phyloP scores from a whole-genome alignment of 2,888 invertebrate genomes.

The Calliphora vomitoria region DNA sequence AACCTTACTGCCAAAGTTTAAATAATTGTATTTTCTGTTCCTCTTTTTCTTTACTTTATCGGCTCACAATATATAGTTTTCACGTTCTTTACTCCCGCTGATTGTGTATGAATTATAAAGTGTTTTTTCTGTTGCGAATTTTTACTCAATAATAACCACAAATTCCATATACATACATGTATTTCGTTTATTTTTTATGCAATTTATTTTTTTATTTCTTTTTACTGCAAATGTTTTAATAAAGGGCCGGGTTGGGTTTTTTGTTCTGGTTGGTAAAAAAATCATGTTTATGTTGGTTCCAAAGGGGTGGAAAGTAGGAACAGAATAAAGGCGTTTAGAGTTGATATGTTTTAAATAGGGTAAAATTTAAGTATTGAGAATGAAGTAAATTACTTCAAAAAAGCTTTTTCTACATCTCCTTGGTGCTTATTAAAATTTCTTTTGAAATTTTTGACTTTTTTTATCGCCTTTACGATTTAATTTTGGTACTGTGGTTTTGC shows the following conservation, averaged over 20 bases:
- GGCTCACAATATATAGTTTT: background rate
- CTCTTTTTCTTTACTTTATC: background rate
- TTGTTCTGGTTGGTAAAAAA: background rate
- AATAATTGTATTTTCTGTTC: background rate
- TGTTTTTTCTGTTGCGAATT: background rate
- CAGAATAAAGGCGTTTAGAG: background rate
- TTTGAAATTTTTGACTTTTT: too few relatives aligned
- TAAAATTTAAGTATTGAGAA: too few relatives aligned
- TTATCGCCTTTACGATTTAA: too few relatives aligned
- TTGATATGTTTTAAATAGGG: background rate
- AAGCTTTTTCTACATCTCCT: too few relatives aligned
- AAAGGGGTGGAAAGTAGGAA: background rate
- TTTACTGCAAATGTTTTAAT: background rate
- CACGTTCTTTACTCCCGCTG: background rate
- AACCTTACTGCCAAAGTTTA: background rate
- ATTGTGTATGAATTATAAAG: slow-evolving; percentile 8
- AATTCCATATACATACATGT: background rate
- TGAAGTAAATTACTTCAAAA: too few relatives aligned
- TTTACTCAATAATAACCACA: slow-evolving; percentile 26
- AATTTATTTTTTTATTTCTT: slow-evolving; percentile 10
- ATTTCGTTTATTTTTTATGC: background rate
- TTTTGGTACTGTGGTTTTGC: too few relatives aligned
- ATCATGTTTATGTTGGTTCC: background rate
- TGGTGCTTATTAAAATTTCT: too few relatives aligned
- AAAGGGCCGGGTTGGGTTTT: background rate